Percentiles rank a stretch among this genome's conserved stretches.
Evolutionary conservation across 1,140 invertebrate genomes (phyloP).

Genomic region (Temnothorax longispinosus): DNA sequence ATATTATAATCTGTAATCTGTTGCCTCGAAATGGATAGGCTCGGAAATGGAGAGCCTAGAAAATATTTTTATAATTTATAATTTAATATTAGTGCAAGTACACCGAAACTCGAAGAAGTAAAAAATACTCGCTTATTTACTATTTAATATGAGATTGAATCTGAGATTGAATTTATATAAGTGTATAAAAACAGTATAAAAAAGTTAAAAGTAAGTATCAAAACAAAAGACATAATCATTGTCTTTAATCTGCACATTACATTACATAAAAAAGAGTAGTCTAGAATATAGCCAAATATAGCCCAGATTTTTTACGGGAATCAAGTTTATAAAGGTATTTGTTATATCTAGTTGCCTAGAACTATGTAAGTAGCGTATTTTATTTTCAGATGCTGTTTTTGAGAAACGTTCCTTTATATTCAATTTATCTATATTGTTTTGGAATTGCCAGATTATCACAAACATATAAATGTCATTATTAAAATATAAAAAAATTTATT

Average conservation of each 20-base stretch:
- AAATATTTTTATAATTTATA: too few relatives aligned
- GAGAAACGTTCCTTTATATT: conserved; percentile 8
- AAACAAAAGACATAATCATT: background rate
- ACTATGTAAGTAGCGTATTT: background rate
- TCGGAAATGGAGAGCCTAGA: too few relatives aligned
- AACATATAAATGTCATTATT: background rate
- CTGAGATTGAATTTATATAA: too few relatives aligned
- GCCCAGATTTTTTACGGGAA: conserved; percentile 46
- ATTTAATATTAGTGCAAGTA: too few relatives aligned
- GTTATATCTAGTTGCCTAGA: background rate
- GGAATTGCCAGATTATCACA: too few relatives aligned
- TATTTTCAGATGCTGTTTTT: conserved; percentile 63
- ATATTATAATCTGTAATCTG: too few relatives aligned
- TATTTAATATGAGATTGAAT: too few relatives aligned
- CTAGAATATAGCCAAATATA: conserved; percentile 60
- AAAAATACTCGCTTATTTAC: too few relatives aligned
- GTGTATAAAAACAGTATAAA: too few relatives aligned
- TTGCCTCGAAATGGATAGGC: too few relatives aligned
- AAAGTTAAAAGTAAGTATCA: background rate
- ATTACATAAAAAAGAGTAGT: background rate
- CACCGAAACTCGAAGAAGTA: too few relatives aligned
- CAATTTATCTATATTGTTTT: background rate
- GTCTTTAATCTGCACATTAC: background rate
- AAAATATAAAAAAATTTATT: background rate
- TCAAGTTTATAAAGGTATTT: conserved; percentile 51